phyloP scores from a whole-genome alignment of 2,888 invertebrate species.

The Hoplodrina blanda region DNA sequence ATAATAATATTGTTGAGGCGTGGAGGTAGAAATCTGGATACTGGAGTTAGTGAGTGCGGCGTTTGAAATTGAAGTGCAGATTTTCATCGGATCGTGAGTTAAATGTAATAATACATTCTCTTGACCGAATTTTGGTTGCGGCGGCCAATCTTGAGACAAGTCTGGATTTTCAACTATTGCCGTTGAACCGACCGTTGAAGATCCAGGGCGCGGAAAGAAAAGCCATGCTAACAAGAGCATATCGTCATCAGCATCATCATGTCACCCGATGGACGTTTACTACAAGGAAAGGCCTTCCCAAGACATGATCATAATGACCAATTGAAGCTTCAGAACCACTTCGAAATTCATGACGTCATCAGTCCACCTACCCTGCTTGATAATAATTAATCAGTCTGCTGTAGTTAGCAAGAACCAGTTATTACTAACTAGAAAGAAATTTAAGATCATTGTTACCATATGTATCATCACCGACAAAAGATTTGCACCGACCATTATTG shows the following conservation, averaged over 20 bases:
- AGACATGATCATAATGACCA: too few species aligned
- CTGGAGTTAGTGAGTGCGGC: conserved; percentile 7
- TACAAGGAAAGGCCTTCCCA: too few species aligned
- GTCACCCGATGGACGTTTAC: not conserved
- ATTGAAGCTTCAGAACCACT: too few species aligned
- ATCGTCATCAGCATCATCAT: too few species aligned
- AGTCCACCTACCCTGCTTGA: not conserved
- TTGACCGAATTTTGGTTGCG: too few species aligned
- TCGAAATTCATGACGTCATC: not conserved
- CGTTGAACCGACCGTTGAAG: not conserved
- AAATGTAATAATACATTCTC: not conserved
- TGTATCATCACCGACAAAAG: conserved; percentile 10
- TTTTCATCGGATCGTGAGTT: conserved; percentile 32
- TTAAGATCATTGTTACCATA: not conserved
- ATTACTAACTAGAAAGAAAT: not conserved
- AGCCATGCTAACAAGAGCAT: too few species aligned
- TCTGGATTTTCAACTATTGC: not conserved
- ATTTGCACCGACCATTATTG: not conserved
- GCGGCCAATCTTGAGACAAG: too few species aligned
- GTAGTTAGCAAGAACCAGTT: not conserved
- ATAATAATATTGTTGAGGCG: conserved; percentile 53
- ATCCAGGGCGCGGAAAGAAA: not conserved
- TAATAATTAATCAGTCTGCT: too few species aligned
- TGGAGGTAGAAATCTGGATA: conserved; percentile 37
- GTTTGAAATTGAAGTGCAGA: conserved; percentile 16